Evolutionary conservation across 2,888 invertebrate species (phyloP).

Genomic region (Machimus atricapillus): DNA sequence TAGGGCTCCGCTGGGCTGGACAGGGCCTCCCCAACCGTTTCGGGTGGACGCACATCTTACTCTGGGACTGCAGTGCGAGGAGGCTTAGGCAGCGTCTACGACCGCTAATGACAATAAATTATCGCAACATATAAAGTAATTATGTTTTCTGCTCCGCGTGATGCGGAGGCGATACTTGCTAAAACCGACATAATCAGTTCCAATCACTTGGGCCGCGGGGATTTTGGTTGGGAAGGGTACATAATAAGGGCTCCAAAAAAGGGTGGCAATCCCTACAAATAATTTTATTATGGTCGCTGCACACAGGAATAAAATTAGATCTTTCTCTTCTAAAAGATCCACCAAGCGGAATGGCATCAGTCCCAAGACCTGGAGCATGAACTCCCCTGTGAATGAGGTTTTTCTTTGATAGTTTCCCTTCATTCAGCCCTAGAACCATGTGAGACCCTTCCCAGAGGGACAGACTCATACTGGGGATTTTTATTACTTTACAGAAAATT

Average conservation of each 20-base stretch:
- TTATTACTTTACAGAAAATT: conserved; percentile 25
- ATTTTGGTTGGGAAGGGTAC: neutral
- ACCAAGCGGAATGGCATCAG: neutral
- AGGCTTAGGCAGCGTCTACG: neutral
- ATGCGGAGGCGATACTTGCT: neutral
- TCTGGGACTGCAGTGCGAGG: neutral
- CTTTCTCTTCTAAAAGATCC: neutral
- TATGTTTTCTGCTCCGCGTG: neutral
- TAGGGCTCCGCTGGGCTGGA: neutral
- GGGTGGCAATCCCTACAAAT: neutral
- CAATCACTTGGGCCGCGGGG: neutral
- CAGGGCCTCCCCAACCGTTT: neutral
- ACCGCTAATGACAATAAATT: conserved; percentile 19
- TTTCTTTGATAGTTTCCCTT: conserved; percentile 10
- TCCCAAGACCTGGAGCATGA: neutral
- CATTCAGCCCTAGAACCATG: neutral
- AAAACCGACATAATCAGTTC: neutral
- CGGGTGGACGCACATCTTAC: neutral
- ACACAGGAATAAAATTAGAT: conserved; percentile 23
- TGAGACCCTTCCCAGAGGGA: neutral
- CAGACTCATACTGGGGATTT: neutral
- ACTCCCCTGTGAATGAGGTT: neutral
- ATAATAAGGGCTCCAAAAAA: neutral
- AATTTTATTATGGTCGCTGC: conserved; percentile 19
- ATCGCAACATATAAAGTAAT: conserved; percentile 26